These are phyloP conservation scores for Syrista parreyssii DNA, from an alignment of 2,888 invertebrate species.

Conservation along the genomic window DNA sequence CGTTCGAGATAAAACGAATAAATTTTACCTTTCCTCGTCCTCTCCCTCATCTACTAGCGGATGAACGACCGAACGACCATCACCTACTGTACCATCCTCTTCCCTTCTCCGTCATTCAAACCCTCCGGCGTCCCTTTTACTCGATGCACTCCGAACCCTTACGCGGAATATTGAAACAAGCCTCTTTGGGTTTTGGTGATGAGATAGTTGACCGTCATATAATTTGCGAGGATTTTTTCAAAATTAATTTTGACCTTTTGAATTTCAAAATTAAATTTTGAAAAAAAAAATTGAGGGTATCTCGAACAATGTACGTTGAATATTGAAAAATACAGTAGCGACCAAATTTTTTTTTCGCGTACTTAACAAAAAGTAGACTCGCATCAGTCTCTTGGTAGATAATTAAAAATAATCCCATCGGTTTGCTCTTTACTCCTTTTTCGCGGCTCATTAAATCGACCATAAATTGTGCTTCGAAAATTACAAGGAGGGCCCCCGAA, in stretches of 20 bases:
- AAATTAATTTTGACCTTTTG: no score
- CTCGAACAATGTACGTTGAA: not conserved
- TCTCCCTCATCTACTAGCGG: not conserved
- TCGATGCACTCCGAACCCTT: not conserved
- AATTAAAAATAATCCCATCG: conserved; percentile 64
- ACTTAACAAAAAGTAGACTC: not conserved
- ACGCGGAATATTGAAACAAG: not conserved
- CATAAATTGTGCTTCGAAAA: conserved; percentile 66
- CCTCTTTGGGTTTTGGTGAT: not conserved
- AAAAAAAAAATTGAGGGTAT: no score
- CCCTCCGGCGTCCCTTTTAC: not conserved
- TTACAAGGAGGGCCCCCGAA: conserved; percentile 55
- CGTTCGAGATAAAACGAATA: not conserved
- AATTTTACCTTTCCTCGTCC: not conserved
- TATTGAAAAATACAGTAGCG: not conserved
- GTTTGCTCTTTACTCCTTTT: conserved; percentile 57
- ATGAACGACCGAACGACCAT: not conserved
- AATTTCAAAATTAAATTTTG: no score
- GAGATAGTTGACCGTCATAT: not conserved
- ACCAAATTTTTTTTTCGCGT: not conserved
- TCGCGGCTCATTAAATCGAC: conserved; percentile 65
- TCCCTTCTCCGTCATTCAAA: not conserved
- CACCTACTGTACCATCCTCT: not conserved
- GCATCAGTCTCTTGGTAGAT: conserved; percentile 37
- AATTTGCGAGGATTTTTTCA: not conserved